Percentiles rank a stretch among this genome's conserved stretches.
phyloP scores from a whole-genome alignment of 2,113 vertebrate genomes.

The Bufo bufo region DNA sequence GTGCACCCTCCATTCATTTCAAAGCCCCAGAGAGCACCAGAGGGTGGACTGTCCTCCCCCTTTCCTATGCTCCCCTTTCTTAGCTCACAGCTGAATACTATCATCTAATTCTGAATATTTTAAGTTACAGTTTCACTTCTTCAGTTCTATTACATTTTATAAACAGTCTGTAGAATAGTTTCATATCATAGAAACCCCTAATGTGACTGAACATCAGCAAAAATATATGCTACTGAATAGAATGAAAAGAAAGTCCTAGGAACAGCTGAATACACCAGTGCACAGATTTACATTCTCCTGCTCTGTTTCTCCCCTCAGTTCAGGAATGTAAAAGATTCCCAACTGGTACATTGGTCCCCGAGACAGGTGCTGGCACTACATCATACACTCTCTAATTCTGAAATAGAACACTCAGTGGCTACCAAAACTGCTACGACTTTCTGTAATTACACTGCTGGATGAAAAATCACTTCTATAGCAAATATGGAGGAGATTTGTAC shows the following conservation, averaged over 20 bases:
- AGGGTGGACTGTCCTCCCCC: no score
- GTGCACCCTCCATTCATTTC: no score
- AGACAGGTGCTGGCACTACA: conserved; percentile 34
- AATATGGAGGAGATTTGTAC: neutral
- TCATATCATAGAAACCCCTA: neutral
- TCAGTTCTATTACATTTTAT: no score
- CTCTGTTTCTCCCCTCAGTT: neutral
- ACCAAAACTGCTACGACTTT: neutral
- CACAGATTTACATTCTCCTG: conserved; percentile 14
- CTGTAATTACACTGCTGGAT: conserved; percentile 10
- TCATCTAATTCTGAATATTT: no score
- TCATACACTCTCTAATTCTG: neutral
- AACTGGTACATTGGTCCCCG: conserved; percentile 2
- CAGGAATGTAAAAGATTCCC: conserved; percentile 29
- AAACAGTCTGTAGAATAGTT: no score
- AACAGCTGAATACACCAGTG: conserved; percentile 26
- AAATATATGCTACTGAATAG: neutral
- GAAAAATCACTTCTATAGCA: neutral
- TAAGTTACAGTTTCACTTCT: no score
- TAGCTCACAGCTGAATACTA: no score
- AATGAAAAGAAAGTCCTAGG: neutral
- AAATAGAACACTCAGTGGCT: conserved; percentile 13
- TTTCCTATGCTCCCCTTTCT: no score
- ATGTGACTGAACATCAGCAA: neutral
- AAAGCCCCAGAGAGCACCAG: no score